A percentile compares a stretch with the other conserved stretches of the same genome.
phyloP scores from a whole-genome alignment of 2,113 vertebrate species.

The Lontra canadensis region DNA sequence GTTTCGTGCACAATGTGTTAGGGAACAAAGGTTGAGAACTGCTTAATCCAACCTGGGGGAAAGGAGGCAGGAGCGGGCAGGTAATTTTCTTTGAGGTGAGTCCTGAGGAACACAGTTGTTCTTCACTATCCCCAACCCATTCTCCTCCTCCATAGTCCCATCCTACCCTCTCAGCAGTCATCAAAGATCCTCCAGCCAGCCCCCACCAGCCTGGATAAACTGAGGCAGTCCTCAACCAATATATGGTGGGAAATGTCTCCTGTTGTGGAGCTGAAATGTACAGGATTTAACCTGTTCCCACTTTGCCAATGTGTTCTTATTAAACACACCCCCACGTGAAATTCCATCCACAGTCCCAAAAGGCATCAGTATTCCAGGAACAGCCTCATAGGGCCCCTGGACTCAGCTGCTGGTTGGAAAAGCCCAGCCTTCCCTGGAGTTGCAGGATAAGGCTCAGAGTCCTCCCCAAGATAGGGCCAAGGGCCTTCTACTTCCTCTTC shows the following conservation, averaged over 20 bases:
- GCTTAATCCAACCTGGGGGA: neutral
- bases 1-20: too few relatives aligned
- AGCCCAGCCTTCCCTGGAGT: neutral
- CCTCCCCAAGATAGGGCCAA: rapidly evolving
- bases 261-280: neutral
- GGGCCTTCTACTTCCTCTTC: neutral
- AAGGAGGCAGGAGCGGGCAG: rapidly evolving
- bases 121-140: neutral
- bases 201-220: neutral
- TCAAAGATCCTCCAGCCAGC: neutral
- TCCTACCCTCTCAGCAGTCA: neutral
- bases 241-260: neutral
- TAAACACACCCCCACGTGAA: neutral
- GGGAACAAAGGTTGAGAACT: neutral
- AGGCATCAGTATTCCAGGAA: neutral
- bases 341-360: neutral
- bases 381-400: too few relatives aligned
- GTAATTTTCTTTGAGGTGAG: neutral
- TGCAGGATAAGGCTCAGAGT: neutral
- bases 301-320: neutral
- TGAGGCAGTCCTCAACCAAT: neutral
- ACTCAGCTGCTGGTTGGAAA: neutral
- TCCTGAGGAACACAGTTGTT: neutral
- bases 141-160: neutral
- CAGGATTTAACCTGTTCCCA: neutral